Evolutionary conservation across 2,888 invertebrate species (phyloP).

Genomic region (Plusia festucae): DNA sequence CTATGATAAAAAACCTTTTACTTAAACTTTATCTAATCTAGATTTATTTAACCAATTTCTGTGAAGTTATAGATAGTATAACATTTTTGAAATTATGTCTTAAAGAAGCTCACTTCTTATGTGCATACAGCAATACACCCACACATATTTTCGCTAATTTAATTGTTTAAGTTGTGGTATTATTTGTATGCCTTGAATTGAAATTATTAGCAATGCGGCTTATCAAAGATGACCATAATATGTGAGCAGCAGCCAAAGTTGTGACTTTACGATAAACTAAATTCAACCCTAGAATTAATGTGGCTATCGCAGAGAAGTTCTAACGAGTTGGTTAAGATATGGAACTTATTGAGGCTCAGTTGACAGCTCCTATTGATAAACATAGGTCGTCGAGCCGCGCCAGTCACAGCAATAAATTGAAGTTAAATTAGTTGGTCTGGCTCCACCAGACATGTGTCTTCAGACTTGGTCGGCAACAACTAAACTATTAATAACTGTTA

Average conservation of each 20-base stretch:
- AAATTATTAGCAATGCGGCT: background rate
- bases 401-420: conserved; percentile 68
- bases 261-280: conserved; percentile 35
- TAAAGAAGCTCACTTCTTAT: too few relatives aligned
- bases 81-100: too few relatives aligned
- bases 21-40: too few relatives aligned
- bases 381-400: conserved; percentile 56
- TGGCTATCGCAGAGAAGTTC: conserved; percentile 39
- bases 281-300: conserved; percentile 34
- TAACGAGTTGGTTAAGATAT: conserved; percentile 42
- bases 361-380: conserved; percentile 56
- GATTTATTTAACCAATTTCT: too few relatives aligned
- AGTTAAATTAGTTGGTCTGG: conserved; percentile 73
- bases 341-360: conserved; percentile 53
- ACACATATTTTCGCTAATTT: too few relatives aligned
- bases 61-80: too few relatives aligned
- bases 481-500: conserved; percentile 47
- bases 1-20: too few relatives aligned
- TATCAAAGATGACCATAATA: background rate
- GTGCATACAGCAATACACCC: too few relatives aligned
- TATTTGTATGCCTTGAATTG: background rate
- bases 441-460: conserved; percentile 46
- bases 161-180: background rate
- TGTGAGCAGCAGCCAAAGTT: conserved; percentile 18
- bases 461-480: conserved; percentile 24